A percentile compares a stretch with the other conserved stretches of the same genome.
phyloP scores from a whole-genome alignment of 2,797 vertebrate species.

The Onychomys torridus region DNA sequence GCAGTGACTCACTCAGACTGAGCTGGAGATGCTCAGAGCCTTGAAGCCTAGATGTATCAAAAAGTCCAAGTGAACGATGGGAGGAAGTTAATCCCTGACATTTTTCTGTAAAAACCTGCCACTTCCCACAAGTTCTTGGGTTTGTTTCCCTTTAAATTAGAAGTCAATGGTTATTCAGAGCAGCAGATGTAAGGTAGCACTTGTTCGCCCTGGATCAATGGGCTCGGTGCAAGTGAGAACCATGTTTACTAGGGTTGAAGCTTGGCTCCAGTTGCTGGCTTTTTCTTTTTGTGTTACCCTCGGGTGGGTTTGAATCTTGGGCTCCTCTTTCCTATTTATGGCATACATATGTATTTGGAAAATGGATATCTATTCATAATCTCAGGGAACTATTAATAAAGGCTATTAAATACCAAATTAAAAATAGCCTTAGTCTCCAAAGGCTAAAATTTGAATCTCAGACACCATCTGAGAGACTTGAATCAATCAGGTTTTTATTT shows the following conservation, averaged over 20 bases:
- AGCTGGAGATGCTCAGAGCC: neutral
- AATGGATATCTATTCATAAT: neutral
- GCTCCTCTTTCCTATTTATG: neutral
- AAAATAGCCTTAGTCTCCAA: slow-evolving; percentile 24
- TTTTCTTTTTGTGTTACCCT: neutral
- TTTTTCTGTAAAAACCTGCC: neutral
- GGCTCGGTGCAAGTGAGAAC: neutral
- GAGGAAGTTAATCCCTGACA: neutral
- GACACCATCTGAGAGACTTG: neutral
- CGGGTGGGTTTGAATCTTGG: neutral
- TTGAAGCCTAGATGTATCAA: neutral
- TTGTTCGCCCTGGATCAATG: neutral
- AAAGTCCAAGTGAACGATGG: neutral
- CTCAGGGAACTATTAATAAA: slow-evolving; percentile 24
- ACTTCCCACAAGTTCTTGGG: neutral
- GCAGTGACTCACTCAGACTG: neutral
- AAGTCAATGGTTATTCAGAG: neutral
- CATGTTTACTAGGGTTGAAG: neutral
- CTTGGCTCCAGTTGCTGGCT: neutral
- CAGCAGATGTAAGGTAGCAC: neutral
- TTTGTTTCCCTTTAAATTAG: slow-evolving; percentile 30
- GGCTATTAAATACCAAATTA: slow-evolving; percentile 52
- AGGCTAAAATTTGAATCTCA: slow-evolving; percentile 37
- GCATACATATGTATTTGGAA: neutral
- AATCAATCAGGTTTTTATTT: neutral